These are phyloP conservation scores for Drosophila bunnanda DNA, from an alignment of 2,888 invertebrate species.

Conservation along the genomic window DNA sequence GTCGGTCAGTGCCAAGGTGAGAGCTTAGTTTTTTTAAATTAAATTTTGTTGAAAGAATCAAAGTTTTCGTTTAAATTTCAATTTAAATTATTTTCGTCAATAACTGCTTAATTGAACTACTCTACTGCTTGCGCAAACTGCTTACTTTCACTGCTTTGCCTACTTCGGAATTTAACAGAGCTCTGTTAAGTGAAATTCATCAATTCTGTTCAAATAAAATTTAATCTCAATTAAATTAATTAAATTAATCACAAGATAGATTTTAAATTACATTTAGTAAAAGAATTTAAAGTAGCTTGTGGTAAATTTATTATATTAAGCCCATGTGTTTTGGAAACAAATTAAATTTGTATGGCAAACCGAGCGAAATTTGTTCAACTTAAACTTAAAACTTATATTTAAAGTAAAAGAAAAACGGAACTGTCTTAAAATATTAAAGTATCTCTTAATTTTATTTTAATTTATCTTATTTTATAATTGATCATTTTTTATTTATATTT, in stretches of 20 bases:
- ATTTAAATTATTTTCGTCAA: background rate
- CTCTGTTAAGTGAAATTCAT: background rate
- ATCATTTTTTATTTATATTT: background rate
- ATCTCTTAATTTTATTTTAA: background rate
- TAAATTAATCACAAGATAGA: background rate
- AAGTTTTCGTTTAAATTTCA: background rate
- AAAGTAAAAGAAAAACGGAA: background rate
- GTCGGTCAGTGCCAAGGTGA: conserved; percentile 83
- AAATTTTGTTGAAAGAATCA: background rate
- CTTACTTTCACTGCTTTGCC: background rate
- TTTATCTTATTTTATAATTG: too few species aligned
- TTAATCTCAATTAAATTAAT: background rate
- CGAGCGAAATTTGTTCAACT: background rate
- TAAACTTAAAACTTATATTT: background rate
- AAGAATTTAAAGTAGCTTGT: background rate
- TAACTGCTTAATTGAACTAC: background rate
- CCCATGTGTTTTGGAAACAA: too few species aligned
- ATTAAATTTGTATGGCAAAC: background rate
- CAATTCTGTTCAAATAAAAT: background rate
- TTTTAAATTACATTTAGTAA: background rate
- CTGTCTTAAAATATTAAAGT: background rate
- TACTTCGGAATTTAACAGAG: background rate
- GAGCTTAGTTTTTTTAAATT: conserved; percentile 1
- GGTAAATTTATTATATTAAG: background rate
- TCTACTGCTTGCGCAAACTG: background rate